Conservation (phyloP, 1,140 invertebrate species). For the Nautilus pompilius region DNA sequence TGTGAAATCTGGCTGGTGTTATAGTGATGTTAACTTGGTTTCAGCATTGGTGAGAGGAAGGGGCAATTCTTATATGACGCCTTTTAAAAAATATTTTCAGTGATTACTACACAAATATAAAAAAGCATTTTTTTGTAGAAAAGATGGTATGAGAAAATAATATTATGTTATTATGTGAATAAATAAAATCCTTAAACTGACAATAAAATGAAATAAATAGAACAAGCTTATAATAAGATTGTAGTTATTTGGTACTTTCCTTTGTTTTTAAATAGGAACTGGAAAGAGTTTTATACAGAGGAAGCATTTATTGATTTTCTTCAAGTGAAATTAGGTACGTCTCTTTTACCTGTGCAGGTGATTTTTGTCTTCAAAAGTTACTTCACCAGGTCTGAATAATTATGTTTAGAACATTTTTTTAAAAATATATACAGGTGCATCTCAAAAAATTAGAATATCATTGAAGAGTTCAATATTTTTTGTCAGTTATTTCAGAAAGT, state of each 20-base stretch:
- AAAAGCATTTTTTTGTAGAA: not conserved
- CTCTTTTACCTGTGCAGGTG: not conserved
- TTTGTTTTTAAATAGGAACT: not conserved
- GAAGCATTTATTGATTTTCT: conserved; percentile 2
- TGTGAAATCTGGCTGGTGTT: too few species aligned
- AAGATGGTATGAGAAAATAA: not conserved
- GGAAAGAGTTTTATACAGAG: conserved; percentile 7
- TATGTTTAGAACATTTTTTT: too few species aligned
- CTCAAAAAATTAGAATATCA: too few species aligned
- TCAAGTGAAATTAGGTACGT: conserved; percentile 3
- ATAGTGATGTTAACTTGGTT: too few species aligned
- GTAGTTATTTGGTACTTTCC: not conserved
- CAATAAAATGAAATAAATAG: not conserved
- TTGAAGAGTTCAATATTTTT: too few species aligned
- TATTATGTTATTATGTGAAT: not conserved
- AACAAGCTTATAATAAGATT: not conserved
- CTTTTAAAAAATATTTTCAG: too few species aligned
- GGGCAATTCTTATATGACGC: too few species aligned
- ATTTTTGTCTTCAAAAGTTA: too few species aligned
- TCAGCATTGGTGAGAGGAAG: too few species aligned
- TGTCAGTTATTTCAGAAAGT: too few species aligned
- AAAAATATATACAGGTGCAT: too few species aligned
- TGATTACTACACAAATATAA: not conserved
- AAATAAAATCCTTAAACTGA: not conserved
- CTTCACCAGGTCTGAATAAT: too few species aligned